phyloP scores from a whole-genome alignment of 2,888 invertebrate species.

The Drosophila recens region DNA sequence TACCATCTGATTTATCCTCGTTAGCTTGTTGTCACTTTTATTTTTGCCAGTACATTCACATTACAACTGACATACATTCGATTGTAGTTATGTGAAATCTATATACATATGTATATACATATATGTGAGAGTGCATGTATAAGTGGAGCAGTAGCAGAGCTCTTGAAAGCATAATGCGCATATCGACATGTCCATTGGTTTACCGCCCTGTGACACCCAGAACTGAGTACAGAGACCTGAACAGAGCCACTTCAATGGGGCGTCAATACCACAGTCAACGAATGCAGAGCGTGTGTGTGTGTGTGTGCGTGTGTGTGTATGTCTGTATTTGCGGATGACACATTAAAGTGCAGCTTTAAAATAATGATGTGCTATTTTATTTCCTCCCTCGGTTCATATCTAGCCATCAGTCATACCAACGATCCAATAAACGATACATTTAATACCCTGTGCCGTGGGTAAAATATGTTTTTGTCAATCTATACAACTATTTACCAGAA shows the following conservation, averaged over 20 bases:
- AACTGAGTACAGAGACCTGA: slow-evolving; percentile 2
- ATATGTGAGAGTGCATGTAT: not conserved
- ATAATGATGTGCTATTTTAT: slow-evolving; percentile 14
- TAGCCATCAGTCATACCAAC: slow-evolving; percentile 24
- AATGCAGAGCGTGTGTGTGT: not conserved
- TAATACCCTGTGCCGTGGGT: not conserved
- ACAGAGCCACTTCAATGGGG: slow-evolving; percentile 31
- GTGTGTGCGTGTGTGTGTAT: not conserved
- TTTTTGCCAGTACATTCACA: slow-evolving; percentile 23
- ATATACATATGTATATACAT: not conserved
- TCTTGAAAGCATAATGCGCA: slow-evolving; percentile 63
- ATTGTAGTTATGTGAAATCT: slow-evolving; percentile 1
- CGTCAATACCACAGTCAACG: slow-evolving; percentile 32
- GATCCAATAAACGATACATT: slow-evolving; percentile 36
- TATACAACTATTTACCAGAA: too few relatives aligned
- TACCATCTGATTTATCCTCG: not conserved
- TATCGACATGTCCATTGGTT: slow-evolving; percentile 49
- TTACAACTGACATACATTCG: slow-evolving; percentile 11
- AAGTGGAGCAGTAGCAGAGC: slow-evolving; percentile 48
- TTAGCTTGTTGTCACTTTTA: not conserved
- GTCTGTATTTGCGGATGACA: slow-evolving; percentile 29
- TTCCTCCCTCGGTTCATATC: slow-evolving; percentile 8
- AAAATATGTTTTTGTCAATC: not conserved
- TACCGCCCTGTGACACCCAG: slow-evolving; percentile 23
- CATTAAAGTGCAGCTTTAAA: slow-evolving; percentile 55